Percentiles rank a stretch among this genome's conserved stretches.
Evolutionary conservation across 2,888 invertebrate genomes (phyloP).

Genomic region (Sussaba pulchella): DNA sequence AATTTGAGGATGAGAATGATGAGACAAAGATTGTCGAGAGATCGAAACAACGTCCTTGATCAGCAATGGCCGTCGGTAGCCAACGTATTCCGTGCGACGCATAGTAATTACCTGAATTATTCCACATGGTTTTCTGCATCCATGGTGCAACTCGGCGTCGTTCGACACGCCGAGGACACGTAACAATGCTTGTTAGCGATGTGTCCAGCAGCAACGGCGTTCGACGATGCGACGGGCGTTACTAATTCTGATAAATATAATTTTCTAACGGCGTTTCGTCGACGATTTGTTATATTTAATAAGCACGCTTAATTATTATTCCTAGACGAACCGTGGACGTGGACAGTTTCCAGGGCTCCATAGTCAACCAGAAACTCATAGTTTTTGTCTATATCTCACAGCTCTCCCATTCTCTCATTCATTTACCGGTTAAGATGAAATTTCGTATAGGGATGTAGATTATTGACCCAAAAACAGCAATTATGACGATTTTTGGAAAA

Average conservation of each 20-base stretch:
- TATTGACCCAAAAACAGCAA: too few species aligned
- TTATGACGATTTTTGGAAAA: too few species aligned
- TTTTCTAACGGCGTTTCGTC: not conserved
- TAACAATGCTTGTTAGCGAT: not conserved
- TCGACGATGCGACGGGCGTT: conserved; percentile 8
- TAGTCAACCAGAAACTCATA: too few species aligned
- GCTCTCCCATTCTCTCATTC: too few species aligned
- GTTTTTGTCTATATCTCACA: too few species aligned
- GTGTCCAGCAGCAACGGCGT: conserved; percentile 17
- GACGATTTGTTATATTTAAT: conserved; percentile 5
- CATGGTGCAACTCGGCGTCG: conserved; percentile 23
- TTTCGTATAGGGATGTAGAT: too few species aligned
- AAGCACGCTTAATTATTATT: not conserved
- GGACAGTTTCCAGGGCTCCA: too few species aligned
- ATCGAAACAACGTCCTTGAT: not conserved
- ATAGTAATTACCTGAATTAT: conserved; percentile 29
- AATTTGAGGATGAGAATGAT: conserved; percentile 7
- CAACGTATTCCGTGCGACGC: conserved; percentile 18
- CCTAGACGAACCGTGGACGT: not conserved
- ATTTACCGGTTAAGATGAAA: too few species aligned
- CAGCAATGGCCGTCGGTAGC: conserved; percentile 4
- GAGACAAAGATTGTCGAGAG: not conserved
- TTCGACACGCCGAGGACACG: conserved; percentile 1
- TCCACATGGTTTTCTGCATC: conserved; percentile 20
- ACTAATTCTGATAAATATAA: conserved; percentile 13